These are phyloP conservation scores for Halcyon malimbica DNA, from an alignment of 2,113 vertebrate species.

Conservation along the genomic window DNA sequence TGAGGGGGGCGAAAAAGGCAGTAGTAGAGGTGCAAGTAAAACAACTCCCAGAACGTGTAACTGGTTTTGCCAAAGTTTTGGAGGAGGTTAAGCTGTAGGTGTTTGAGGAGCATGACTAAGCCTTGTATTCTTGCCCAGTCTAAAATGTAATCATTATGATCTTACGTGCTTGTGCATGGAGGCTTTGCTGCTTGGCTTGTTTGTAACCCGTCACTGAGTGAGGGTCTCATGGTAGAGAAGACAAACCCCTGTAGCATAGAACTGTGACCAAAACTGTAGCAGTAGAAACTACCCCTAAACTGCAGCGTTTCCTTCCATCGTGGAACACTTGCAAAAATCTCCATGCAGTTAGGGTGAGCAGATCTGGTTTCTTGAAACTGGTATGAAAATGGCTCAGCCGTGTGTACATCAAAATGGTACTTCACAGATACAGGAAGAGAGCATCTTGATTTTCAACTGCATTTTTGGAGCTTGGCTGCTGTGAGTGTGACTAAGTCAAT, in stretches of 20 bases:
- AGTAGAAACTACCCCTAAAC: background rate
- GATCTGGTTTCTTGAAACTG: background rate
- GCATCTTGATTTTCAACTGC: background rate
- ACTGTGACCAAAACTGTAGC: rapidly evolving
- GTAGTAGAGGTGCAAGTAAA: background rate
- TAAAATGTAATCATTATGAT: rapidly evolving
- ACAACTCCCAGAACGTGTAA: background rate
- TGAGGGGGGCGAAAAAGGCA: background rate
- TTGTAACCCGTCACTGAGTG: background rate
- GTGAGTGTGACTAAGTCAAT: background rate
- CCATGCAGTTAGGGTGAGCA: rapidly evolving
- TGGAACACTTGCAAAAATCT: background rate
- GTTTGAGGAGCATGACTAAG: background rate
- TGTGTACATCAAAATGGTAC: background rate
- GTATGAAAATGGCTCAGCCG: background rate
- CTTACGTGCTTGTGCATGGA: rapidly evolving
- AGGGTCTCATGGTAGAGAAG: background rate
- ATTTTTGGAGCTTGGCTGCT: background rate
- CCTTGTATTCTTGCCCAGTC: slow-evolving; percentile 11
- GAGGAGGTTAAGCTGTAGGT: background rate
- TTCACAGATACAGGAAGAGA: background rate
- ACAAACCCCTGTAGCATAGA: background rate
- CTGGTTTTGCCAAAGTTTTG: background rate
- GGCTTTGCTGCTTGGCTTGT: background rate
- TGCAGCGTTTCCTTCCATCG: rapidly evolving